Percentiles rank a stretch among this genome's conserved stretches.
phyloP scores from a whole-genome alignment of 2,888 invertebrate genomes.

The Julus scandinavius region DNA sequence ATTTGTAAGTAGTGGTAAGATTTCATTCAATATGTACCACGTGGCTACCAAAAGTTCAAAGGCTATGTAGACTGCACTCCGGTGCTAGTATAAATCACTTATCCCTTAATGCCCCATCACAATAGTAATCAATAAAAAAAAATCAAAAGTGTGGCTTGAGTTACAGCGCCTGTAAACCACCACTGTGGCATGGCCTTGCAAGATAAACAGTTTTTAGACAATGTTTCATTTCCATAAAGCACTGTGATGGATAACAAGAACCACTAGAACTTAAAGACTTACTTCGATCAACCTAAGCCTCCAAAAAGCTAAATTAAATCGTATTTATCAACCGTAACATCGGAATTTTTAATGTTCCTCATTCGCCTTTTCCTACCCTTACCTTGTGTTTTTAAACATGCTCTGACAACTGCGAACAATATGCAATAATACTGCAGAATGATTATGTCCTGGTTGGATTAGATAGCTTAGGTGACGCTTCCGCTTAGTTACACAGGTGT shows the following conservation, averaged over 20 bases:
- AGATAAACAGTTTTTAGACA: constrained; percentile 14
- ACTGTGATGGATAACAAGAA: constrained; percentile 2
- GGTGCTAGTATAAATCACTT: neutral
- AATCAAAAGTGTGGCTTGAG: neutral
- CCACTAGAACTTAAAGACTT: neutral
- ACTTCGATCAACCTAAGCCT: neutral
- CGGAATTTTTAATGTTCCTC: neutral
- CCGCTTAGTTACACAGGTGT: too few relatives aligned
- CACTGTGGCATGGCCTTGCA: neutral
- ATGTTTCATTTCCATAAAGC: constrained; percentile 13
- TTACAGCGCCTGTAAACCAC: neutral
- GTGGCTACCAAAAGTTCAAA: neutral
- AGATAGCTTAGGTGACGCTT: too few relatives aligned
- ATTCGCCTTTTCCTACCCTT: neutral
- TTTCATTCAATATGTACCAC: constrained; percentile 15
- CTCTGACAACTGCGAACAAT: neutral
- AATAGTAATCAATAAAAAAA: constrained; percentile 32
- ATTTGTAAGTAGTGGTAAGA: neutral
- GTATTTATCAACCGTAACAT: neutral
- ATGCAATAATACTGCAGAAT: too few relatives aligned
- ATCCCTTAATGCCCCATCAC: neutral
- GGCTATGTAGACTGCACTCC: neutral
- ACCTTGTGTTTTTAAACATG: neutral
- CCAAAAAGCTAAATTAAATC: too few relatives aligned
- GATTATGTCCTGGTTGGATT: too few relatives aligned